phyloP scores from a whole-genome alignment of 1,140 invertebrate genomes.

The Pseudomyrmex flavicornis region DNA sequence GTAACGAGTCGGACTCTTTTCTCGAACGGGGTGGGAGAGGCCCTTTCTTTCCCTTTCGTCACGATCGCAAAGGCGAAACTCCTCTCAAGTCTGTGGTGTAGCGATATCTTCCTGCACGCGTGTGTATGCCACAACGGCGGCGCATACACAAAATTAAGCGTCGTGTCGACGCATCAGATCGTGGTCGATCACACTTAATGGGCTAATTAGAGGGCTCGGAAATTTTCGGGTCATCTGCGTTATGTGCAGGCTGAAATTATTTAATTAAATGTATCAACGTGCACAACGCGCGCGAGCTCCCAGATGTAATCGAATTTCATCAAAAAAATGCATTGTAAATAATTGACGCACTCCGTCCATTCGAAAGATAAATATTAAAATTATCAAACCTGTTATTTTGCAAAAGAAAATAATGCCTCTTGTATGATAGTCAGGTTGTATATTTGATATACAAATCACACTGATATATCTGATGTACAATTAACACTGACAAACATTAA shows the following conservation, averaged over 20 bases:
- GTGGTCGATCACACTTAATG: slow-evolving; percentile 22
- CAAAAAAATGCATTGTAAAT: neutral
- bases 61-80: slow-evolving; percentile 53
- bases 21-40: slow-evolving; percentile 44
- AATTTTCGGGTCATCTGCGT: slow-evolving; percentile 30
- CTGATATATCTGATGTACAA: too few relatives aligned
- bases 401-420: neutral
- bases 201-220: neutral
- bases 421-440: neutral
- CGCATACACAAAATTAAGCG: neutral
- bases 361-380: neutral
- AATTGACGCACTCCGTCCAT: neutral
- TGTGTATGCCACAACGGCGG: neutral
- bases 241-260: slow-evolving; percentile 3
- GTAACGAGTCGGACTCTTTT: slow-evolving; percentile 66
- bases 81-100: slow-evolving; percentile 50
- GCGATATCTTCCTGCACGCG: slow-evolving; percentile 43
- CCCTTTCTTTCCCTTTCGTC: slow-evolving; percentile 70
- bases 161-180: neutral
- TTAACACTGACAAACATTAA: too few relatives aligned
- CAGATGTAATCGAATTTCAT: slow-evolving; percentile 18
- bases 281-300: neutral
- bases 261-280: slow-evolving; percentile 30
- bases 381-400: slow-evolving; percentile 12
- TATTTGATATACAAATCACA: too few relatives aligned